Evolutionary conservation across 2,888 invertebrate genomes (phyloP), one percentile per base, ranked within the genome.

Genomic region (Aphodius granarius): DNA sequence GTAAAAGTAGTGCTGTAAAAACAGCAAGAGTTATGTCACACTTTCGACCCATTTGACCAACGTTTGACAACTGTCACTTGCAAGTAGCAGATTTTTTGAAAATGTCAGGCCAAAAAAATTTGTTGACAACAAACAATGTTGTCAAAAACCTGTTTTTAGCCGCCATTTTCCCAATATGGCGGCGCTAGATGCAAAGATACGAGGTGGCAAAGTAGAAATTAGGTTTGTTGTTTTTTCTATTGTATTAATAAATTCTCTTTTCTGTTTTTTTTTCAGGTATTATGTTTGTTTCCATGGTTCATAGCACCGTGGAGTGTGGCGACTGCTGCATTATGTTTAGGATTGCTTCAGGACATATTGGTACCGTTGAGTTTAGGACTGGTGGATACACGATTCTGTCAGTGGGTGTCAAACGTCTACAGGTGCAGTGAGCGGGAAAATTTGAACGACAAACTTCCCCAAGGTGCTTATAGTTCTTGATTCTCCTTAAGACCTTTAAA

Each of bases 291-390:
- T 78, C 89, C 90, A 2, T 83, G 85, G 75, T 81, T 89, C 66
- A 85, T 91, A 63, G 83, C 85, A 16, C 87, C 88, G n/a, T 89
- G 89, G 85, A 89, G 89, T 78, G 89, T 90, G 0, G 88, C 90
- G 65, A 89, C 89, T 73, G 85, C 89, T 17, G 88, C 90, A 21
- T 85, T 90, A 19, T 91, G 91, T 90, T 81, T 91, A 71, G 90
- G 90, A 0, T 81, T 91, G 63, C 85, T 90, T 5, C 90, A 91
- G 81, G 91, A 91, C 73, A 85, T 89, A 3, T 84, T 91, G 5
- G 86, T 91, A 20, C 91, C 91, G 0, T 86, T 90, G 15, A 88
- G 90, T 23, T 85, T 91, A 21, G 89, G 90, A 9, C 85, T 91
- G 73, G 89, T 90, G 63, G 91, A 91, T 84, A 88, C 89, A 74